Evolutionary conservation across 2,888 invertebrate genomes (phyloP), one percentile per base, ranked within the genome.

Genomic region (Elmis aenea): DNA sequence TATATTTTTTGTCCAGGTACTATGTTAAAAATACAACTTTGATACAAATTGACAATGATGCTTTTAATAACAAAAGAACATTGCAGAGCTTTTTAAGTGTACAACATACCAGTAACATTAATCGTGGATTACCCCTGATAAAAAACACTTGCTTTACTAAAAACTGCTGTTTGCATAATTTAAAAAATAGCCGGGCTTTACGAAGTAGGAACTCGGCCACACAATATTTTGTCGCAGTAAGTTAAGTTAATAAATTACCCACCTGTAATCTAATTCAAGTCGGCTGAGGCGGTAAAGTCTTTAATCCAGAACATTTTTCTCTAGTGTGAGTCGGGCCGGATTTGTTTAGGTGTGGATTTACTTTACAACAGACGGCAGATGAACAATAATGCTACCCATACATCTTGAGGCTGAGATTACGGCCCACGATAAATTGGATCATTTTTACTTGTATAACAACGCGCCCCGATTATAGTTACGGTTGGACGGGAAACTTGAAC

Each of bases 331-430:
- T 35, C 35, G 27, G 14, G 25, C 26, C 26, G 28, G 33, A 41
- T 41, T 33, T 41, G 37, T 41, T 41, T 41, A 41, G 36, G 37
- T 41, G 41, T 41, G 37, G 41, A 41, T 41, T 41, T 41, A 41
- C 25, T 41, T 37, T 41, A 37, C 41, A 41, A 32, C 36, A 37
- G 29, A 29, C 28, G n/a, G 41, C 25, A 32, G 29, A 42, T 42
- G 38, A 42, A 42, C 38, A 38, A 38, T 42, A 31, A 35, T 32
- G 25, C 35, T 30, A 13, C 26, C 30, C 34, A 34, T 35, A 40
- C 27, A 35, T 35, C 34, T 40, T 25, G 14, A 10, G 31, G 38
- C 16, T 20, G 27, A 38, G 38, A 38, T 38, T 38, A 38, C 38
- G 18, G 21, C 11, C 6, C 18, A 25, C 32, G 32, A 38, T 38